Conservation (phyloP, 2,888 invertebrate genomes). For the Clunio marinus region DNA sequence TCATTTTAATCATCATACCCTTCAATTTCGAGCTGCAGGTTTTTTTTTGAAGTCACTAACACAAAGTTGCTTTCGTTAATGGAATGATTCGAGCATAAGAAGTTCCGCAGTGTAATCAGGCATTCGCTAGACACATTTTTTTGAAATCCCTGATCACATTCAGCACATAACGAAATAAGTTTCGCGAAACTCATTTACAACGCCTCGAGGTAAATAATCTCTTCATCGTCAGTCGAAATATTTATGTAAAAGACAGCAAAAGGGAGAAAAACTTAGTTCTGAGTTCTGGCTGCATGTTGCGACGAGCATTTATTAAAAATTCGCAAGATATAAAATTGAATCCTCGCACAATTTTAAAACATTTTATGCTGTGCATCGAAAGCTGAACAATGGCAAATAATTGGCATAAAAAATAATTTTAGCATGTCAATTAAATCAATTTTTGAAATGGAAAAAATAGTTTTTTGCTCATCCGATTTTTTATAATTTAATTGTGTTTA, state of each 20-base stretch:
- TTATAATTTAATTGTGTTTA: background rate
- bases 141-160: no score
- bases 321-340: background rate
- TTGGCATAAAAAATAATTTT: background rate
- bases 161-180: background rate
- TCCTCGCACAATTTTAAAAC: background rate
- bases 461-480: background rate
- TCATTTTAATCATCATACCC: background rate
- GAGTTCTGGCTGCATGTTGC: conserved; percentile 3
- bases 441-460: background rate
- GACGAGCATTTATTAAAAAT: conserved; percentile 1
- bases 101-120: no score
- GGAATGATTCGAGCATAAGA: conserved; percentile 2
- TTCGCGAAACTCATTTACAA: background rate
- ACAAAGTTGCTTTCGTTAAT: no score
- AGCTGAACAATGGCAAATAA: background rate
- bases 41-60: background rate
- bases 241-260: no score
- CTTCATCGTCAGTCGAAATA: background rate
- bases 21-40: background rate
- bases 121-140: no score
- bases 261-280: background rate
- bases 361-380: background rate
- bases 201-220: background rate
- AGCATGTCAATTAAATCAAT: conserved; percentile 14